Evolutionary conservation across 2,113 vertebrate genomes (phyloP).

Genomic region (Trinectes maculatus): DNA sequence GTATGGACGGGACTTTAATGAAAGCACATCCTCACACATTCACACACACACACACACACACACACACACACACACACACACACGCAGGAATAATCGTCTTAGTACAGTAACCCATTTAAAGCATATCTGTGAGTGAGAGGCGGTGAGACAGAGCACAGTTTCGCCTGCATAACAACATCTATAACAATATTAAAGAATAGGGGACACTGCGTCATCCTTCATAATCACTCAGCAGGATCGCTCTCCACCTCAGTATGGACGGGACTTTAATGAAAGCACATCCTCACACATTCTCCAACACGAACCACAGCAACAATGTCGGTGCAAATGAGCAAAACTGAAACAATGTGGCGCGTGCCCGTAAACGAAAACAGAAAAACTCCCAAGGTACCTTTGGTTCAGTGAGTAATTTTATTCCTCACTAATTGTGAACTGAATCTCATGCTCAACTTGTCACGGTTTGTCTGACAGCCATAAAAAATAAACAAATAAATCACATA

Average conservation of each 20-base stretch:
- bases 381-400: slow-evolving; percentile 1
- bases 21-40: not conserved
- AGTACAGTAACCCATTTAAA: slow-evolving; percentile 76
- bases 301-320: slow-evolving; percentile 18
- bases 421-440: slow-evolving; percentile 10
- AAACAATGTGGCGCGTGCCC: slow-evolving; percentile 21
- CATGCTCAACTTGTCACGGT: slow-evolving; percentile 1
- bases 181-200: slow-evolving; percentile 72
- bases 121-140: slow-evolving; percentile 50
- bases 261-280: slow-evolving; percentile 7
- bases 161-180: slow-evolving; percentile 68
- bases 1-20: slow-evolving; percentile 19
- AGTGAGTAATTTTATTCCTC: no score
- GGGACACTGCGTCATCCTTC: slow-evolving; percentile 74
- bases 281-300: slow-evolving; percentile 14
- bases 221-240: slow-evolving; percentile 58
- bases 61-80: slow-evolving; percentile 17
- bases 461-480: slow-evolving; percentile 39
- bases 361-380: slow-evolving; percentile 3
- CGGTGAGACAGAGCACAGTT: slow-evolving; percentile 44
- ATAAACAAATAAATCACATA: not conserved
- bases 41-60: slow-evolving; percentile 23
- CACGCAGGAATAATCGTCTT: slow-evolving; percentile 57
- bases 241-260: slow-evolving; percentile 43
- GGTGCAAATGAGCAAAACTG: slow-evolving; percentile 13